Conservation (phyloP, 2,888 invertebrate species). For the Cyclophora punctaria region DNA sequence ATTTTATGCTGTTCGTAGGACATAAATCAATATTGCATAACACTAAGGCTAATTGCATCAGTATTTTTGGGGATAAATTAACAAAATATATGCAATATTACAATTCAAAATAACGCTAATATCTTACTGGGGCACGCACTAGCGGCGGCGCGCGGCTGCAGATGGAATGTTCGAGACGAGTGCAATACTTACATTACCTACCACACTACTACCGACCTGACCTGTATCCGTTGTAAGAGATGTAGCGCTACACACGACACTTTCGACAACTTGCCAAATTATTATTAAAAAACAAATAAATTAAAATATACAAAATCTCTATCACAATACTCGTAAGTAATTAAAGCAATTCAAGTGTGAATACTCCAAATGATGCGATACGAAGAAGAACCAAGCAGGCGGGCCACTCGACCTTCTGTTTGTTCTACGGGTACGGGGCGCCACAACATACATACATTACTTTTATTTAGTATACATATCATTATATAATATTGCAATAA, state of each 20-base stretch:
- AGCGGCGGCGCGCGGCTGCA: slow-evolving; percentile 40
- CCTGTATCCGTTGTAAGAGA: slow-evolving; percentile 48
- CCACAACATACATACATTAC: slow-evolving; percentile 39
- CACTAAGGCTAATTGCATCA: slow-evolving; percentile 75
- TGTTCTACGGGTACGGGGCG: slow-evolving; percentile 8
- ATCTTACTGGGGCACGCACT: slow-evolving; percentile 72
- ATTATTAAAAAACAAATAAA: slow-evolving; percentile 68
- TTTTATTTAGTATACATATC: slow-evolving; percentile 35
- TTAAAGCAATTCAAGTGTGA: slow-evolving; percentile 75
- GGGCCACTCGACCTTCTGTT: slow-evolving; percentile 3
- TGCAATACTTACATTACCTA: slow-evolving; percentile 67
- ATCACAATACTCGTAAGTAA: slow-evolving; percentile 76
- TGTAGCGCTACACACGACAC: slow-evolving; percentile 61
- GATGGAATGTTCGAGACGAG: slow-evolving; percentile 31
- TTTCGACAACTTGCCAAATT: slow-evolving; percentile 69
- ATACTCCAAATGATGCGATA: slow-evolving; percentile 69
- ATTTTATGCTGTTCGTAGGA: slow-evolving; percentile 75
- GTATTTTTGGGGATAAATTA: slow-evolving; percentile 74
- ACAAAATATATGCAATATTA: slow-evolving; percentile 74
- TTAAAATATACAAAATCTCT: slow-evolving; percentile 76
- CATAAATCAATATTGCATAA: slow-evolving; percentile 75
- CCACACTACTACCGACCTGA: slow-evolving; percentile 35
- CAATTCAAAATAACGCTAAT: slow-evolving; percentile 74
- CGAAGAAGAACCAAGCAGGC: slow-evolving; percentile 15
- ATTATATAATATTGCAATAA: slow-evolving; percentile 32